A percentile compares a stretch with the other conserved stretches of the same genome.
These are phyloP conservation scores for Metacarcinus magister DNA, from an alignment of 2,888 invertebrate species.

Conservation along the genomic window DNA sequence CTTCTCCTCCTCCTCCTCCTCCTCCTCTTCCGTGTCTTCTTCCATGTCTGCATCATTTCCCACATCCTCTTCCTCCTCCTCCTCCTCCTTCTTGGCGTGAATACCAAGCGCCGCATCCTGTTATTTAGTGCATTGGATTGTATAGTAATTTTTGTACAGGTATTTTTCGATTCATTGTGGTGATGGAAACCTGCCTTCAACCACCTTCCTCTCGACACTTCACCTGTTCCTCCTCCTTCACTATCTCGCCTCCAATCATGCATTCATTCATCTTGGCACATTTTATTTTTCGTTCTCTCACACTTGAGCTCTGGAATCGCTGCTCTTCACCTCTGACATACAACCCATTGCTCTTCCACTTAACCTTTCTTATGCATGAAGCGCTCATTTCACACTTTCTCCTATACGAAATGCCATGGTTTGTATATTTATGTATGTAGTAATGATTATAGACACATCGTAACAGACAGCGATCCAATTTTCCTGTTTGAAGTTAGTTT, in stretches of 20 bases:
- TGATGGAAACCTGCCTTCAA: background rate
- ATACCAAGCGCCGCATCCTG: no score
- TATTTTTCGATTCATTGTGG: background rate
- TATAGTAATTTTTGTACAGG: no score
- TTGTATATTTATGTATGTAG: background rate
- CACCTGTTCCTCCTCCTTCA: background rate
- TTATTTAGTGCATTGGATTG: no score
- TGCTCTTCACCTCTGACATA: background rate
- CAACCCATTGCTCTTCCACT: background rate
- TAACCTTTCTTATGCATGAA: background rate
- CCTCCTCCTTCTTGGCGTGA: background rate
- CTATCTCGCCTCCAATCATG: background rate
- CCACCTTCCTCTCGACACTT: background rate
- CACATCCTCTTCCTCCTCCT: background rate
- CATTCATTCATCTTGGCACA: background rate
- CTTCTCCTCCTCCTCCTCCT: background rate
- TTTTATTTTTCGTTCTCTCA: slow-evolving; percentile 42
- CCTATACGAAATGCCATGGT: background rate
- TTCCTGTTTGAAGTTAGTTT: background rate
- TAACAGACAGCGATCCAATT: background rate
- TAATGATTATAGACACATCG: background rate
- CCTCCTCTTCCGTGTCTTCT: background rate
- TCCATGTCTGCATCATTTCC: background rate
- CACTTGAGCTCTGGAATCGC: background rate
- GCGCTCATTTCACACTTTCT: background rate